Base-by-base conservation (phyloP, 2,113 vertebrate genomes). In the Etheostoma cragini region DNA sequence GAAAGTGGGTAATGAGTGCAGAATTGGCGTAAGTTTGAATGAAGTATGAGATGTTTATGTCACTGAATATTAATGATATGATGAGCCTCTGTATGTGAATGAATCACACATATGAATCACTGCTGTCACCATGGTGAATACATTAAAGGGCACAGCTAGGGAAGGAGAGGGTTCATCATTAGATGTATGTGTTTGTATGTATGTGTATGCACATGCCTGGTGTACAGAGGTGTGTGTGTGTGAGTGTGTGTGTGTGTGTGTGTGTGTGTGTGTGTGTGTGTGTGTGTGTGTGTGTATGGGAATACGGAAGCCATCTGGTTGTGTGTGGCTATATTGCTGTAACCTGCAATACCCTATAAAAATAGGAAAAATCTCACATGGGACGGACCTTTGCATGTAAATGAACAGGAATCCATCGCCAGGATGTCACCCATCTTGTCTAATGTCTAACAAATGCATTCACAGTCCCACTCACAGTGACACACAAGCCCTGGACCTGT, bases 31-130 rank as follows among this genome's bases (percentile, higher is more conserved):
- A 85, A 85, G 63, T 91, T 91, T 84, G 38, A 42, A 92, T 92
- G 69, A 89, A 88, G 83, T 88, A 85, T 84, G 82, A 90, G 87
- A 90, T 91, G 87, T 93, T 90, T 88, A 89, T 88, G 89, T 89
- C 80, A 72, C 71, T 87, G 91, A 92, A 92, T 94, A 87, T 91
- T 91, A 94, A 94, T 94, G 65, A 88, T 87, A 81, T 73, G 74
- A 83, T 87, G 88, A 91, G 87, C 86, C 42, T 83, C n/a, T 58
- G 69, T 81, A 68, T 88, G 35, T 73, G 80, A 93, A 86, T 83
- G 81, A 83, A 89, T 90, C 78, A 84, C 82, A 78, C 73, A 67
- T 60, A 84, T 92, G 88, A 93, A 89, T 91, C 86, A 83, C 64
- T 47, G 52, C 76, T 66, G 76, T 89, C 76, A 76, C 61, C 42